A percentile compares a stretch with the other conserved stretches of the same genome.
Evolutionary conservation across 2,888 invertebrate species (phyloP).

Genomic region (Caenorhabditis uteleia): DNA sequence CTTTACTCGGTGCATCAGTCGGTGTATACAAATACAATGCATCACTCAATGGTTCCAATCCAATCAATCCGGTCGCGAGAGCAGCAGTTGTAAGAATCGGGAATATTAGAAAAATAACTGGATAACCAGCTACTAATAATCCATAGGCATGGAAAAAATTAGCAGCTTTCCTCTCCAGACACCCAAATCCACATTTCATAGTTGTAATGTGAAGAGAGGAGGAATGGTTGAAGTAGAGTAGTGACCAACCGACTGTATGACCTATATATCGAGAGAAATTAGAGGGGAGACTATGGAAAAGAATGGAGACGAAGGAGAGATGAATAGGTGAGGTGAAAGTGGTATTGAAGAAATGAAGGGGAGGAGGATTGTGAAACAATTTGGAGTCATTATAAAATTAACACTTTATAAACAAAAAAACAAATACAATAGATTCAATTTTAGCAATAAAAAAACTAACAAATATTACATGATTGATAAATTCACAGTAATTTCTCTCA

Average conservation of each 20-base stretch:
- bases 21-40: conserved; percentile 64
- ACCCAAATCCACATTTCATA: conserved; percentile 44
- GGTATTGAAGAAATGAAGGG: no score
- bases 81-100: conserved; percentile 47
- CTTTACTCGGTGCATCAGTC: conserved; percentile 58
- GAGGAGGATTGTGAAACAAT: no score
- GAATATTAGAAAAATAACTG: conserved; percentile 51
- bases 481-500: no score
- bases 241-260: not conserved
- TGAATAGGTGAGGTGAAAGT: not conserved
- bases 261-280: no score
- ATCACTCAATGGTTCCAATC: conserved; percentile 54
- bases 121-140: conserved; percentile 47
- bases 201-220: not conserved
- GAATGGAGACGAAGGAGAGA: not conserved
- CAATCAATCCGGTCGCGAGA: conserved; percentile 48
- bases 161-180: conserved; percentile 54
- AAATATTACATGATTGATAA: no score
- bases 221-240: not conserved
- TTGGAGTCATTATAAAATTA: no score
- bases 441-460: no score
- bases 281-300: not conserved
- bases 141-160: conserved; percentile 59
- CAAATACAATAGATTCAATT: no score
- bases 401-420: no score